These are phyloP conservation scores for Leptobrachium ailaonicum DNA, from an alignment of 2,113 vertebrate species.

Conservation along the genomic window DNA sequence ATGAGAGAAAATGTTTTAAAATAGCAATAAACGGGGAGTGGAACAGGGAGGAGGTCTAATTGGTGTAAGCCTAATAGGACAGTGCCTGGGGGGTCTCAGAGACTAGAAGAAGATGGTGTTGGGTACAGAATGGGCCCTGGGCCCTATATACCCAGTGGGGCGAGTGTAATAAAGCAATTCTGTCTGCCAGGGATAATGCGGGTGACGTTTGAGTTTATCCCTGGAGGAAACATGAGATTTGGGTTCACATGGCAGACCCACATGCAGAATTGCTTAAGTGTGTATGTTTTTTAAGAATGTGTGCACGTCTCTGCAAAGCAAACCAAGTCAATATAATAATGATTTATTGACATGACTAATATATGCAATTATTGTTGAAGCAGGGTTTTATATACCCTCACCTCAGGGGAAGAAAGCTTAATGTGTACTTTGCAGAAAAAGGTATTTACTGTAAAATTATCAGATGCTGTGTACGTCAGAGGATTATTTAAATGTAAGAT, in stretches of 20 bases:
- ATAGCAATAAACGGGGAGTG: no score
- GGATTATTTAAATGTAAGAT: no score
- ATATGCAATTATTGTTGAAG: no score
- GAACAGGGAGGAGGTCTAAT: conserved; percentile 8
- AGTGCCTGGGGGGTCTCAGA: conserved; percentile 4
- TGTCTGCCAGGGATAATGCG: conserved; percentile 40
- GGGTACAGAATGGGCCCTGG: conserved; percentile 29
- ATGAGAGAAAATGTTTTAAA: no score
- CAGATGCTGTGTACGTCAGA: no score
- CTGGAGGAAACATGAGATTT: conserved; percentile 23
- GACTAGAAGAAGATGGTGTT: conserved; percentile 32
- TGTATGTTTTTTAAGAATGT: neutral
- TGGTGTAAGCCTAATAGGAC: conserved; percentile 14
- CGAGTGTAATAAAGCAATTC: conserved; percentile 38
- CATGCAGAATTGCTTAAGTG: conserved; percentile 6
- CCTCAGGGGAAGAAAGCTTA: no score
- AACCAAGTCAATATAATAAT: no score
- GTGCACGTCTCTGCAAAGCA: neutral
- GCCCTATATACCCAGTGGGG: conserved; percentile 38
- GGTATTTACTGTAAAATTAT: no score
- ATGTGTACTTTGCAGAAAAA: no score
- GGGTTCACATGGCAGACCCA: conserved; percentile 32
- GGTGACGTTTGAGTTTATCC: conserved; percentile 20
- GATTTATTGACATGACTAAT: no score
- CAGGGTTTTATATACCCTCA: no score